Conservation (phyloP, 1,140 invertebrate species). For the Musca domestica region DNA sequence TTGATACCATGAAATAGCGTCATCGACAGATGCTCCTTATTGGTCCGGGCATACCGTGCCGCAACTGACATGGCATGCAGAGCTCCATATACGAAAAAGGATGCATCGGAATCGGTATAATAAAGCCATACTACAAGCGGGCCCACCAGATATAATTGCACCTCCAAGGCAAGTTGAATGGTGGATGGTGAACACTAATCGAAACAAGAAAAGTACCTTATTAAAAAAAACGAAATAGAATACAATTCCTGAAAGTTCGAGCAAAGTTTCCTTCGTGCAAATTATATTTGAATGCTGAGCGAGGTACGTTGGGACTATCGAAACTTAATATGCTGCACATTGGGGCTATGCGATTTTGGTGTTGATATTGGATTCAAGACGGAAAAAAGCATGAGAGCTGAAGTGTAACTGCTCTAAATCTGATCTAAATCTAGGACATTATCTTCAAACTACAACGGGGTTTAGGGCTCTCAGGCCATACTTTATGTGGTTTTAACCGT, state of each 20-base stretch:
- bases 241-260: background rate
- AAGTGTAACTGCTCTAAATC: too few relatives aligned
- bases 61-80: conserved; percentile 61
- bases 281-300: too few relatives aligned
- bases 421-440: too few relatives aligned
- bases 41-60: conserved; percentile 60
- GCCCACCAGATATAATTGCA: conserved; percentile 75
- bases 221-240: conserved; percentile 1
- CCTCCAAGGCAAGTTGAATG: conserved; percentile 75
- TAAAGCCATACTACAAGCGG: conserved; percentile 70
- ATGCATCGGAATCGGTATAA: conserved; percentile 58
- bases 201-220: conserved; percentile 29
- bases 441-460: too few relatives aligned
- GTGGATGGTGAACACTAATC: conserved; percentile 71
- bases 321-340: too few relatives aligned
- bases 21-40: conserved; percentile 61
- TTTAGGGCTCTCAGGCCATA: too few relatives aligned
- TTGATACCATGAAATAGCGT: conserved; percentile 67
- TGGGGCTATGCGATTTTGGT: too few relatives aligned
- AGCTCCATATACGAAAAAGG: conserved; percentile 57
- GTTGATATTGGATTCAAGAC: too few relatives aligned
- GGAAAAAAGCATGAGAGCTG: too few relatives aligned
- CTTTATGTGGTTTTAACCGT: too few relatives aligned
- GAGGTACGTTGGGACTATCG: too few relatives aligned
- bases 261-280: background rate